Evolutionary conservation across 2,797 vertebrate species (phyloP).

Genomic region (Meriones psammophilus): DNA sequence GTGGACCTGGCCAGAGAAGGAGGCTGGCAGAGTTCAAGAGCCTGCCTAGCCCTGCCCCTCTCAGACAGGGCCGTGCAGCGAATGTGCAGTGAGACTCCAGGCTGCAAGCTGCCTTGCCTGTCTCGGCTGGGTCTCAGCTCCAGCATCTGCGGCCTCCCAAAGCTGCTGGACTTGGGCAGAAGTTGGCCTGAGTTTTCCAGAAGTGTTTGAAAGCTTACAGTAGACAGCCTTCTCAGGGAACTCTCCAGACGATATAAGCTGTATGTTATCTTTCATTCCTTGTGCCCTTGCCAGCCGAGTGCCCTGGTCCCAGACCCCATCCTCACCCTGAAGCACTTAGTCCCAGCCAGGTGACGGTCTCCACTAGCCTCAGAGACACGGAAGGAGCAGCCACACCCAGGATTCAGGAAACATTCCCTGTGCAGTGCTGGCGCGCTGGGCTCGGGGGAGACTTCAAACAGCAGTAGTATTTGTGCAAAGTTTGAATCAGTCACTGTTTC

Average conservation of each 20-base stretch:
- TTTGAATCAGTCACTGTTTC: slow-evolving; percentile 78
- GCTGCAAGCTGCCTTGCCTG: slow-evolving; percentile 40
- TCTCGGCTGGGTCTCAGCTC: slow-evolving; percentile 36
- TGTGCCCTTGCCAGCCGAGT: not conserved
- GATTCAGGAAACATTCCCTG: slow-evolving; percentile 43
- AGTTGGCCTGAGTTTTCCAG: slow-evolving; percentile 69
- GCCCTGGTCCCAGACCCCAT: not conserved
- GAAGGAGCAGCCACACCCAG: not conserved
- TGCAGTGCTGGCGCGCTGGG: slow-evolving; percentile 53
- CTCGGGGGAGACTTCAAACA: slow-evolving; percentile 76
- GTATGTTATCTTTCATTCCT: not conserved
- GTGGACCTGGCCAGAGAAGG: not conserved
- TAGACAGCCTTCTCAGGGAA: slow-evolving; percentile 52
- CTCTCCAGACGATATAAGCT: not conserved
- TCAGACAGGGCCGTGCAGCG: not conserved
- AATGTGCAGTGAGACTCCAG: not conserved
- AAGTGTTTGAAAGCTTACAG: slow-evolving; percentile 67
- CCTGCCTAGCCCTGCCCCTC: not conserved
- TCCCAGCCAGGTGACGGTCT: not conserved
- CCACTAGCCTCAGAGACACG: not conserved
- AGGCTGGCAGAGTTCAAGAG: not conserved
- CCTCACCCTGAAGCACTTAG: not conserved
- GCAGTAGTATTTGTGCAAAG: slow-evolving; percentile 80
- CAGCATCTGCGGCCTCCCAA: slow-evolving; percentile 66
- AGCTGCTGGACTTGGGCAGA: slow-evolving; percentile 76